These are phyloP conservation scores for Pelecanus crispus DNA, from an alignment of 2,113 vertebrate genomes.

Conservation along the genomic window DNA sequence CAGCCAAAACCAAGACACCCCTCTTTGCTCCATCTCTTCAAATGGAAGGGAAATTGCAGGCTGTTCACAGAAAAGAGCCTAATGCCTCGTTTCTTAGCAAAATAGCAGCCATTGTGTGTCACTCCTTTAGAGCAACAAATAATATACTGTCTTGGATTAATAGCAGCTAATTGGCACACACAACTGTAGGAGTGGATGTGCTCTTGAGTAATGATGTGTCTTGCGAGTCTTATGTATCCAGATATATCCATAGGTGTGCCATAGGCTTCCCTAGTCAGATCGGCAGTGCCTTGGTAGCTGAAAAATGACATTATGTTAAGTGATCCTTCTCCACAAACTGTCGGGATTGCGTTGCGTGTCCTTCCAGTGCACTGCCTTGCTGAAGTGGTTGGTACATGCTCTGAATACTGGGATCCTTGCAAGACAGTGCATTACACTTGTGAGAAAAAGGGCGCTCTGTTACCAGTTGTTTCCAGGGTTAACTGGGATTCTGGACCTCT, in stretches of 20 bases:
- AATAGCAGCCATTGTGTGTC: not conserved
- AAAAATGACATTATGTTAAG: not conserved
- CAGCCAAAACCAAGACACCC: no score
- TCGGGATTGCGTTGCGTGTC: not conserved
- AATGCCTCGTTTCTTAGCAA: not conserved
- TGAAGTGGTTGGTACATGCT: fast-evolving
- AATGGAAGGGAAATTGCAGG: not conserved
- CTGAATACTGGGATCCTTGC: not conserved
- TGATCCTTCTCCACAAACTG: not conserved
- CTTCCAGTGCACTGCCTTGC: not conserved
- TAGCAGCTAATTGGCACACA: not conserved
- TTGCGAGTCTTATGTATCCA: fast-evolving
- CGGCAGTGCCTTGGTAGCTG: not conserved
- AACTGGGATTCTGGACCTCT: not conserved
- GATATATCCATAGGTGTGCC: not conserved
- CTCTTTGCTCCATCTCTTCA: not conserved
- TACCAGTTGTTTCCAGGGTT: not conserved
- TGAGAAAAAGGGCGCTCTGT: not conserved
- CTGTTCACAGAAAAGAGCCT: not conserved
- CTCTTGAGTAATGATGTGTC: not conserved
- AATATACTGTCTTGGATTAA: not conserved
- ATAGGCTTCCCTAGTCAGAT: not conserved
- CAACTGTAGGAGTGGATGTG: not conserved
- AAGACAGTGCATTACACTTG: not conserved
- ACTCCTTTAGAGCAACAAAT: not conserved